A percentile compares a stretch with the other conserved stretches of the same genome.
phyloP scores from a whole-genome alignment of 2,797 vertebrate genomes.

The Lagocephalus sceleratus region DNA sequence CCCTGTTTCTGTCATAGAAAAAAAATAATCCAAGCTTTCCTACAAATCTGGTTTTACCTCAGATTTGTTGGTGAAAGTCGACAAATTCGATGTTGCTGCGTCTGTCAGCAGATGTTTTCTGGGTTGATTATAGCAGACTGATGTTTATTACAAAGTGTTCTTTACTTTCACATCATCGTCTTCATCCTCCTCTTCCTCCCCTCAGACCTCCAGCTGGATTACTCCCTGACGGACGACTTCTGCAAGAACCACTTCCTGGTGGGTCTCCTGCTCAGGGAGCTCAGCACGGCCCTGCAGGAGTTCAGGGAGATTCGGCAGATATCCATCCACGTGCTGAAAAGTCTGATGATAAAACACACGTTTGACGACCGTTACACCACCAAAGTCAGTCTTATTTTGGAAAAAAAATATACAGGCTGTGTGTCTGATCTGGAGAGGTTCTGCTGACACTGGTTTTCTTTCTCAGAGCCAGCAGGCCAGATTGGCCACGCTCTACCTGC shows the following conservation, averaged over 20 bases:
- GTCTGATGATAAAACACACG: constrained; percentile 94
- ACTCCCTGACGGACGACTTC: constrained; percentile 94
- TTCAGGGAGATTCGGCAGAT: constrained; percentile 90
- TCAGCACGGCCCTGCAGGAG: constrained; percentile 88
- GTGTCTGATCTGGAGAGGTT: not conserved
- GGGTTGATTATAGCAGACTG: constrained; percentile 2
- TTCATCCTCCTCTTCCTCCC: constrained; percentile 21
- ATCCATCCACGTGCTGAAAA: constrained; percentile 91
- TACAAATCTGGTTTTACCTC: constrained; percentile 6
- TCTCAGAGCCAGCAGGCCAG: constrained; percentile 93
- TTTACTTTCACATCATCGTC: constrained; percentile 9
- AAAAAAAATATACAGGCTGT: not conserved
- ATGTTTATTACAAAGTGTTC: too few relatives aligned
- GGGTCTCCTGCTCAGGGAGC: constrained; percentile 90
- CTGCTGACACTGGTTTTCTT: constrained; percentile 25
- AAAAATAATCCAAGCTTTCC: constrained; percentile 5
- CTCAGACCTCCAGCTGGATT: constrained; percentile 94
- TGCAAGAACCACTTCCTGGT: constrained; percentile 97
- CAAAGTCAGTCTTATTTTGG: constrained; percentile 74
- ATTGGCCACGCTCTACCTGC: constrained; percentile 93
- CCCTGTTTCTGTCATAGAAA: constrained; percentile 19
- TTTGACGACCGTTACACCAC: constrained; percentile 92
- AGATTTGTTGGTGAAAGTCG: constrained; percentile 4
- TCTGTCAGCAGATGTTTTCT: not conserved
- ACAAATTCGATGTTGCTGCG: not conserved